A percentile compares a stretch with the other conserved stretches of the same genome.
Evolutionary conservation across 2,888 invertebrate genomes (phyloP).

Genomic region (Patella pellucida): DNA sequence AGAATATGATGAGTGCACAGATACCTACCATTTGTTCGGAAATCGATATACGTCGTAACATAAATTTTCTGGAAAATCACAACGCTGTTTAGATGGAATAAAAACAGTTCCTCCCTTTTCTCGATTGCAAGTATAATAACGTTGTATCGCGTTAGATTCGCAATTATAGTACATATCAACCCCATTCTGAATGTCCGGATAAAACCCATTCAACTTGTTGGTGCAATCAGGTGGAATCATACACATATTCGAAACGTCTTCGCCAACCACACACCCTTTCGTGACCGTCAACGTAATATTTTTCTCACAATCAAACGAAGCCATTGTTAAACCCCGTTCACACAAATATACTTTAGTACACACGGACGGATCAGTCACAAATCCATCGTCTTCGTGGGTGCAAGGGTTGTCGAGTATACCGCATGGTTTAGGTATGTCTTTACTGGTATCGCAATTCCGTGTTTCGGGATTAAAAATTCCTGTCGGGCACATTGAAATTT

Average conservation of each 20-base stretch:
- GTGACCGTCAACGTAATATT: not conserved
- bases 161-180: constrained; percentile 26
- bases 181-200: constrained; percentile 28
- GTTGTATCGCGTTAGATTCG: constrained; percentile 19
- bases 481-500: constrained; percentile 33
- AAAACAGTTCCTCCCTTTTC: constrained; percentile 25
- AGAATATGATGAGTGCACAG: not conserved
- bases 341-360: constrained; percentile 27
- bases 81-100: constrained; percentile 19
- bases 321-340: constrained; percentile 30
- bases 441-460: constrained; percentile 30
- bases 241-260: constrained; percentile 25
- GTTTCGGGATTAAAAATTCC: constrained; percentile 36
- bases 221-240: constrained; percentile 23
- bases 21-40: constrained; percentile 18
- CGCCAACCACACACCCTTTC: constrained; percentile 19
- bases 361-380: constrained; percentile 21
- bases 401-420: constrained; percentile 34
- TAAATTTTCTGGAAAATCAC: constrained; percentile 23
- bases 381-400: constrained; percentile 28
- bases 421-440: constrained; percentile 31
- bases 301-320: constrained; percentile 26
- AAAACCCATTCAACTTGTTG: constrained; percentile 26
- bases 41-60: constrained; percentile 22
- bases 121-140: constrained; percentile 21